Percentiles rank a stretch among this genome's conserved stretches.
These are phyloP conservation scores for Blastobasis lacticolella DNA, from an alignment of 2,888 invertebrate genomes.

Conservation along the genomic window DNA sequence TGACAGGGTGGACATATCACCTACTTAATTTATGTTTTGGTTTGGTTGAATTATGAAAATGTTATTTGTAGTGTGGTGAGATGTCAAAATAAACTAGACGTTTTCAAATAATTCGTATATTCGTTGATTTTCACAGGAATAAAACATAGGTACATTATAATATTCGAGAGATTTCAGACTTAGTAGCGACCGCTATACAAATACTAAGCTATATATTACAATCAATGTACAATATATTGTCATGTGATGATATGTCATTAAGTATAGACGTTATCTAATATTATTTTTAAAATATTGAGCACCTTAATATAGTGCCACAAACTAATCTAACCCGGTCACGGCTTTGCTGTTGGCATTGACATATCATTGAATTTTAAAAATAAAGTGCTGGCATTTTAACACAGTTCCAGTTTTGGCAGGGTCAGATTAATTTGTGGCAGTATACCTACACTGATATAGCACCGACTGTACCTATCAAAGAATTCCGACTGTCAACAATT, in stretches of 20 bases:
- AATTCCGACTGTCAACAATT: too few species aligned
- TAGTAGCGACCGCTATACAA: constrained; percentile 34
- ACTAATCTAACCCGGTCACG: not conserved
- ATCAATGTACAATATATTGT: constrained; percentile 62
- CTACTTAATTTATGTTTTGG: too few species aligned
- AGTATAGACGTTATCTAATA: constrained; percentile 23
- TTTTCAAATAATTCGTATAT: constrained; percentile 42
- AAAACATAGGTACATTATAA: constrained; percentile 32
- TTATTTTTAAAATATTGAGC: not conserved
- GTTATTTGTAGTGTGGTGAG: not conserved
- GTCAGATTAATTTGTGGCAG: too few species aligned
- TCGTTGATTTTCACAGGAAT: constrained; percentile 22
- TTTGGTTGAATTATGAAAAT: too few species aligned
- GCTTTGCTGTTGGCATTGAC: too few species aligned
- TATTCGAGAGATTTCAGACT: constrained; percentile 44
- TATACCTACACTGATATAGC: too few species aligned
- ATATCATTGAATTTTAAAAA: too few species aligned
- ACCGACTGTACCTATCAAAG: too few species aligned
- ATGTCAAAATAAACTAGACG: constrained; percentile 12
- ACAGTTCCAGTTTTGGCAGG: too few species aligned
- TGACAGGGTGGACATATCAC: too few species aligned
- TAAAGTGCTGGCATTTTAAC: too few species aligned
- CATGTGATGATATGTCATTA: constrained; percentile 50
- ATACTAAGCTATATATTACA: constrained; percentile 64
- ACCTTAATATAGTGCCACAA: constrained; percentile 1